Conservation (phyloP, 1,140 invertebrate species). For the Bombus huntii region DNA sequence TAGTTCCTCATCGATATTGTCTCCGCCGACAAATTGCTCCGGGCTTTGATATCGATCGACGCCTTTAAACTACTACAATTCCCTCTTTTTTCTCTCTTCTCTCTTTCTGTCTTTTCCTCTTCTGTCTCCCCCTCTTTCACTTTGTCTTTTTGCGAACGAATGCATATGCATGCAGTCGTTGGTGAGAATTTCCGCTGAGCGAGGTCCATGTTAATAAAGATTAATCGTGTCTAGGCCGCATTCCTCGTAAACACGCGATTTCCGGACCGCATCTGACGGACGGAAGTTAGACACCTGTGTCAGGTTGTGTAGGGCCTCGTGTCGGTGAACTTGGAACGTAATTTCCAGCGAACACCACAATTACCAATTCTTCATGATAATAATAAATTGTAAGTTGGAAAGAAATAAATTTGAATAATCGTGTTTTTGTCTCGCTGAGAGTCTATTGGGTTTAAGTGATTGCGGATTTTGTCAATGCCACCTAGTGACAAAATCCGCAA, state of each 20-base stretch:
- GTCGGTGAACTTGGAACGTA: not conserved
- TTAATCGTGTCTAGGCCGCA: not conserved
- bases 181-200: not conserved
- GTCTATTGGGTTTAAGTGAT: too few species aligned
- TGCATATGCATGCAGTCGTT: slow-evolving; percentile 20
- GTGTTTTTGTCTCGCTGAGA: too few species aligned
- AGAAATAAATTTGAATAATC: too few species aligned
- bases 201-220: slow-evolving; percentile 23
- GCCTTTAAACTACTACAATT: slow-evolving; percentile 20
- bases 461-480: too few species aligned
- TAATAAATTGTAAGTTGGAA: too few species aligned
- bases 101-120: not conserved
- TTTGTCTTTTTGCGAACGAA: not conserved
- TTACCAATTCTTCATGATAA: not conserved
- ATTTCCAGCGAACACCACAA: not conserved
- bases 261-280: not conserved
- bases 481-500: too few species aligned
- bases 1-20: slow-evolving; percentile 49
- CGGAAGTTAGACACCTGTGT: not conserved
- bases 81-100: not conserved
- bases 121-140: too few species aligned
- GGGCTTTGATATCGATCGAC: slow-evolving; percentile 42
- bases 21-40: slow-evolving; percentile 44
- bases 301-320: not conserved
- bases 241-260: slow-evolving; percentile 6